phyloP scores from a whole-genome alignment of 2,888 invertebrate species.

The Acronicta aceris region DNA sequence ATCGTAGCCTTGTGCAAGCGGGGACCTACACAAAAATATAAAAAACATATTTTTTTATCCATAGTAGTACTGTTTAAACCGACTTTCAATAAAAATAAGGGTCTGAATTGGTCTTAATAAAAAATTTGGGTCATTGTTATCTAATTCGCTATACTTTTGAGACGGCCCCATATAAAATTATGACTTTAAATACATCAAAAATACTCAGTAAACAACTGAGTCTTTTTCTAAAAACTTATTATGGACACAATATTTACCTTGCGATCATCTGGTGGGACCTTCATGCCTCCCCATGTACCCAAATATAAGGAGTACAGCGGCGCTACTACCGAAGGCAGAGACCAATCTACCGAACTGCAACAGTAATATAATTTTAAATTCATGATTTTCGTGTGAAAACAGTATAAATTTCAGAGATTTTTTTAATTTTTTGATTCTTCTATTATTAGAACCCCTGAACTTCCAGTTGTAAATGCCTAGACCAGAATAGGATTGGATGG shows the following conservation, averaged over 20 bases:
- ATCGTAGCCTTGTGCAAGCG: constrained; percentile 94
- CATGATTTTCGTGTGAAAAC: neutral
- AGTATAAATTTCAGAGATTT: too few relatives aligned
- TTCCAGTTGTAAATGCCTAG: too few relatives aligned
- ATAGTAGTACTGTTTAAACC: neutral
- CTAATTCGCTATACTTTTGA: too few relatives aligned
- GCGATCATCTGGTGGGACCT: constrained; percentile 91
- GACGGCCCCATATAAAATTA: too few relatives aligned
- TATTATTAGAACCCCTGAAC: too few relatives aligned
- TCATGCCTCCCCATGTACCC: constrained; percentile 90
- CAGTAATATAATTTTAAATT: neutral
- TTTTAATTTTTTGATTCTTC: too few relatives aligned
- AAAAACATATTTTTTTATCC: neutral
- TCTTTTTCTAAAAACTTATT: neutral
- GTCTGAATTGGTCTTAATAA: too few relatives aligned
- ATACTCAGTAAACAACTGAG: too few relatives aligned
- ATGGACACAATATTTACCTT: constrained; percentile 79
- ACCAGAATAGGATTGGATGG: too few relatives aligned
- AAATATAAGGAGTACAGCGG: constrained; percentile 95
- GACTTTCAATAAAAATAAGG: neutral
- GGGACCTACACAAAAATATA: constrained; percentile 84
- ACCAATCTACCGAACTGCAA: constrained; percentile 94
- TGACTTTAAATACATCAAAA: too few relatives aligned
- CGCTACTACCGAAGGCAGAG: constrained; percentile 90
- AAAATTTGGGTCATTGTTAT: too few relatives aligned